Evolutionary conservation across 2,888 invertebrate species (phyloP).

Genomic region (Panzeria rudis): DNA sequence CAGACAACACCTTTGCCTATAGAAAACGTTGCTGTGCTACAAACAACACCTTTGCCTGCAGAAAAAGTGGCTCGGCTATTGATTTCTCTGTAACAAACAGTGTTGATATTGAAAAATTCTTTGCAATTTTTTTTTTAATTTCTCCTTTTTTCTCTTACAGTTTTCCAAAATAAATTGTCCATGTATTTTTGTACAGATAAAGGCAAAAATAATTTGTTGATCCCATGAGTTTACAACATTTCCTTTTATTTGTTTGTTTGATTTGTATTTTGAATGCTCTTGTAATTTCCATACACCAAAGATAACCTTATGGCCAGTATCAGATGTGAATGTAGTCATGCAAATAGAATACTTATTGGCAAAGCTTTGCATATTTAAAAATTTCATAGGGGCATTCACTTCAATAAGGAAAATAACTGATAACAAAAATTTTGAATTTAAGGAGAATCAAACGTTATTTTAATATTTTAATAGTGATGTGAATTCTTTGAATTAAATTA

Average conservation of each 20-base stretch:
- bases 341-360: background rate
- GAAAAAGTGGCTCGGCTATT: slow-evolving; percentile 1
- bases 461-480: no score
- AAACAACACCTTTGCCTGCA: background rate
- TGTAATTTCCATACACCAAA: slow-evolving; percentile 39
- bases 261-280: slow-evolving; percentile 11
- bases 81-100: no score
- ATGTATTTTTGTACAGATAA: background rate
- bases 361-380: background rate
- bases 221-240: slow-evolving; percentile 22
- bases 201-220: background rate
- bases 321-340: background rate
- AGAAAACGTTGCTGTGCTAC: background rate
- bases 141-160: background rate
- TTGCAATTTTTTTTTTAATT: background rate
- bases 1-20: background rate
- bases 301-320: slow-evolving; percentile 47
- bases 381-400: slow-evolving; percentile 2
- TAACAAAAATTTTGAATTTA: no score
- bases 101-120: background rate
- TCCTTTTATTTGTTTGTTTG: slow-evolving; percentile 39
- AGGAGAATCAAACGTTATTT: no score
- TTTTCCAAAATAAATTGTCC: slow-evolving; percentile 1
- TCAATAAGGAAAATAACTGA: background rate
- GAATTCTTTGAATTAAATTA: background rate